Base-by-base conservation (phyloP, 2,888 invertebrate species). In the Napeogenes inachia region DNA sequence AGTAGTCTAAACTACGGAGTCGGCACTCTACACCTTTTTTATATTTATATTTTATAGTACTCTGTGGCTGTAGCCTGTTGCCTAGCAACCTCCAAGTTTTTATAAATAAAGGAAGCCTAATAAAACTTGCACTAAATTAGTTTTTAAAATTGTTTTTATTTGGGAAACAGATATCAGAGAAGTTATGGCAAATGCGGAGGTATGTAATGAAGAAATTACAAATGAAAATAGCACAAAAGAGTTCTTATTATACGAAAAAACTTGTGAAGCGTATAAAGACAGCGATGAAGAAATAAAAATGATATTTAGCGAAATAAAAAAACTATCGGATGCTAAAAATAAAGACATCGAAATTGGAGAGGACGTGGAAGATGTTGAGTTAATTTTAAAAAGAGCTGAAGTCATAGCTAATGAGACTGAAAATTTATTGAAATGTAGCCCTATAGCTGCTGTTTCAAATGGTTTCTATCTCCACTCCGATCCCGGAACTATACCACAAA, bases 261-360 rank as follows among this genome's bases (percentile, higher is more conserved):
- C 78, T 62, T 89, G 90, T 68, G 88, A 87, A 68, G 75, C 76
- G 4, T 85, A 78, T 63, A 89, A 84, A 68, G 89, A 84, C 60
- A 89, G 87, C 55, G 92, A 92, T 70, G 90, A 92, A 57, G 94
- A 94, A 81, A 92, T 94, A 8, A 94, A 92, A 70, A 92, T 92
- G 80, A 93, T 94, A 77, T 93, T 94, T 70, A 93, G 91, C 73
- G 94, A 94, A 83, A 94, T 94, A 3, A 93, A 92, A 69, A 92
- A 93, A 67, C 77, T 93, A 54, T 87, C 92, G 45, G 78, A 76
- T 42, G 65, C 66, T 56, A 79, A 77, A 63, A 77, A 74, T 46
- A 76, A 77, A 53, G 81, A 80, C 61, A 79, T 74, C 53, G 73
- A 80, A 35, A 70, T 86, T 46, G 75, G 74, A 33, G 84, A 82